These are phyloP conservation scores for Mesorhabditis belari DNA, from an alignment of 2,888 invertebrate species.

Conservation along the genomic window DNA sequence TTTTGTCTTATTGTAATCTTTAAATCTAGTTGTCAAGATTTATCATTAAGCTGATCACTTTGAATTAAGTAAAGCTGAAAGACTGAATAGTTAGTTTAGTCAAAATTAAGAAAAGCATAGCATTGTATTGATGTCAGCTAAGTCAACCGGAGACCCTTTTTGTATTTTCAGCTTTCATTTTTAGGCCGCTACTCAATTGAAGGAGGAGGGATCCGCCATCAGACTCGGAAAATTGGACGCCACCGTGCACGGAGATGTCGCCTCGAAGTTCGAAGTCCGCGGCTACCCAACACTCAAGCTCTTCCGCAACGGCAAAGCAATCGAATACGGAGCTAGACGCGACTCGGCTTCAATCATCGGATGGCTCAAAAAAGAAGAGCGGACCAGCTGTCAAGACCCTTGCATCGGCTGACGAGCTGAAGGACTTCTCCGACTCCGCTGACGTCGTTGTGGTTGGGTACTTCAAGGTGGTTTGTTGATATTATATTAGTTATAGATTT, in stretches of 20 bases:
- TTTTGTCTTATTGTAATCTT: no score
- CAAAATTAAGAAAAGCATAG: no score
- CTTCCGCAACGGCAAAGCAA: constrained; percentile 75
- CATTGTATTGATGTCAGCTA: no score
- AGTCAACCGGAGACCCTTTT: no score
- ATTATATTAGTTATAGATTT: no score
- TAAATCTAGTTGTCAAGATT: no score
- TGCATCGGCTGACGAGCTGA: constrained; percentile 71
- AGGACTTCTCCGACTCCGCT: constrained; percentile 72
- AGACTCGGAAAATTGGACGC: constrained; percentile 94
- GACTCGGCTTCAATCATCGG: constrained; percentile 81
- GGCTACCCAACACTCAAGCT: constrained; percentile 98
- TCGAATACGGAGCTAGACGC: constrained; percentile 87
- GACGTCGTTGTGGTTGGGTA: constrained; percentile 81
- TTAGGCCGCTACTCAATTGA: constrained; percentile 80
- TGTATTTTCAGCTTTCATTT: no score
- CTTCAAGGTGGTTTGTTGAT: constrained; percentile 61
- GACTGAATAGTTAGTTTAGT: no score
- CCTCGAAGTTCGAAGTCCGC: constrained; percentile 77
- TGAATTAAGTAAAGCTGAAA: no score
- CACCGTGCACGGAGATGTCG: constrained; percentile 80
- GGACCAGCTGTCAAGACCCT: constrained; percentile 85
- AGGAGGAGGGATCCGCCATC: constrained; percentile 73
- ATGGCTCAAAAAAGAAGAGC: constrained; percentile 91
- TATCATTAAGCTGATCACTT: no score